These are phyloP conservation scores for Pinctada fucata DNA, from an alignment of 2,888 invertebrate species.

Conservation along the genomic window DNA sequence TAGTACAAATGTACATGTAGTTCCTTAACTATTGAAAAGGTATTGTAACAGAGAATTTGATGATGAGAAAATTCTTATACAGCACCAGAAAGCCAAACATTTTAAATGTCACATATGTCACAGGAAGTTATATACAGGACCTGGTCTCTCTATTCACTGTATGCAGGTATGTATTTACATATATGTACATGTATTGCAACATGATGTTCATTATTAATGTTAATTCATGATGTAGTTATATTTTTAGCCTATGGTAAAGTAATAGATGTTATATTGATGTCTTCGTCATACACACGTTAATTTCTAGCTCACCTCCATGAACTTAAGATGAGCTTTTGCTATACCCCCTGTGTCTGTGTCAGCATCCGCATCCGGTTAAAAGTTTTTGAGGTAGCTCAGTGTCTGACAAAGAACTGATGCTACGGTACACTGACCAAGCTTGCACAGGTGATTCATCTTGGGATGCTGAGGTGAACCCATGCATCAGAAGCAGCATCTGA, in stretches of 20 bases:
- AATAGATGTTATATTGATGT: no score
- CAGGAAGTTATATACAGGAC: slow-evolving; percentile 98
- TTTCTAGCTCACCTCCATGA: neutral
- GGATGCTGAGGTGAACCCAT: neutral
- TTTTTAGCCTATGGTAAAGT: no score
- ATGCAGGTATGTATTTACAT: slow-evolving; percentile 88
- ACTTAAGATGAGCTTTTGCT: neutral
- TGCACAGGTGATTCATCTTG: neutral
- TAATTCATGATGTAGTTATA: no score
- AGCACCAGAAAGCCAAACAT: slow-evolving; percentile 99
- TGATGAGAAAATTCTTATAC: slow-evolving; percentile 99
- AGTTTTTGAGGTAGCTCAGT: neutral
- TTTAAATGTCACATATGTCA: slow-evolving; percentile 99
- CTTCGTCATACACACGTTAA: neutral
- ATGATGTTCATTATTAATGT: neutral
- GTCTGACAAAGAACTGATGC: neutral
- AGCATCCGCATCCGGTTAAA: neutral
- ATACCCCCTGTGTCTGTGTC: neutral
- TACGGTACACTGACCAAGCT: neutral
- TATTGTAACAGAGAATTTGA: slow-evolving; percentile 99
- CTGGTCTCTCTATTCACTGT: slow-evolving; percentile 98
- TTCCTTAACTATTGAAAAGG: slow-evolving; percentile 81
- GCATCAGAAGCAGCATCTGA: neutral
- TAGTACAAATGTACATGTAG: no score
- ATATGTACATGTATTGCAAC: neutral